Evolutionary conservation across 2,888 invertebrate genomes (phyloP).

Genomic region (Dolichopus griseipennis): DNA sequence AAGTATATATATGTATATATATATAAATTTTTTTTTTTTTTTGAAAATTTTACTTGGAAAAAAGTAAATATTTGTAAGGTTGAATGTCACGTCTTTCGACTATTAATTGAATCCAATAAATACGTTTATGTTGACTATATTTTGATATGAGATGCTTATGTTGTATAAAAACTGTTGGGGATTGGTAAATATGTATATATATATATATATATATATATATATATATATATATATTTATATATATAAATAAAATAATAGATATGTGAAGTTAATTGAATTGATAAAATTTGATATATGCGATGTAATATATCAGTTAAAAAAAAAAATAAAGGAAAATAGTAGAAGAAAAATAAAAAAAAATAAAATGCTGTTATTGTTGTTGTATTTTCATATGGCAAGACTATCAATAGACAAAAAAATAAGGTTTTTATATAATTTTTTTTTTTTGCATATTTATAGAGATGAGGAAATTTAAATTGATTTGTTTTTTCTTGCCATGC

Average conservation of each 20-base stretch:
- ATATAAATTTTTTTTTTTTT: background rate
- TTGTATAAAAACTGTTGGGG: no score
- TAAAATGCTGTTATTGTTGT: no score
- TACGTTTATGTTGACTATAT: background rate
- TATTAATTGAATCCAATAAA: conserved; percentile 3
- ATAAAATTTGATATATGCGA: conserved; percentile 3
- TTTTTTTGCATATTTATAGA: no score
- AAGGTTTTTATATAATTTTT: no score
- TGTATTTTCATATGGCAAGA: no score
- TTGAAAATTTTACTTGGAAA: background rate
- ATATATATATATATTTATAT: no score
- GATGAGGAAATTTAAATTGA: no score
- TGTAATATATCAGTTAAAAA: background rate
- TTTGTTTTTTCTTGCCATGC: no score
- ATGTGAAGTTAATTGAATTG: conserved; percentile 6
- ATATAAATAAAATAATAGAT: background rate
- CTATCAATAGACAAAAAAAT: no score
- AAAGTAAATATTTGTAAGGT: background rate
- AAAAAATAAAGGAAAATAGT: background rate
- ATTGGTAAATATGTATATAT: background rate
- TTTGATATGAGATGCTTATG: no score
- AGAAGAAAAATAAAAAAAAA: background rate
- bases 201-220: no score
- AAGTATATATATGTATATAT: no score
- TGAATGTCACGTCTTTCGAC: conserved; percentile 4